Base-by-base conservation (phyloP, 2,113 vertebrate genomes). In the Prionailurus bengalensis region DNA sequence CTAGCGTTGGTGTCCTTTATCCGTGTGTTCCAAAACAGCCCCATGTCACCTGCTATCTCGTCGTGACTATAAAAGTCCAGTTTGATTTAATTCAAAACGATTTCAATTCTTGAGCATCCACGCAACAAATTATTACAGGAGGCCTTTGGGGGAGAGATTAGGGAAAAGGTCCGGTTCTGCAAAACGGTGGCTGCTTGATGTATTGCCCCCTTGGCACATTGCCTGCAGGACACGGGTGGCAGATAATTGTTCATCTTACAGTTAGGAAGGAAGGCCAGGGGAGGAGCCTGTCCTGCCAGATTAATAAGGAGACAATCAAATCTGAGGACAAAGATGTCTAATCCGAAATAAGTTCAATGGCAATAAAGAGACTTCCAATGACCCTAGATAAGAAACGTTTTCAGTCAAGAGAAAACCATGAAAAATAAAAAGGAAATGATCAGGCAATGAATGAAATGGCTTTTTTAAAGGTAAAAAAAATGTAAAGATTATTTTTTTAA, bases 1-100 rank as follows among this genome's bases (percentile, higher is more conserved):
- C 17, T 19, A 55, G 42, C 10, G 48, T 29, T 7, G 19, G 42
- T 33, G 17, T 31, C 9, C 65, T 89, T 82, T 58, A 61, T 39
- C 68, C 16, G 5, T 29, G 48, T 7, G 23, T 29, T 66, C 27
- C 89, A n/a, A 36, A 94, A 80, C 0, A 74, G 55, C 16, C 45
- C 16, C 4, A 3, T 51, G 17, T 11, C 12, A 36, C 36, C 78
- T 73, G 36, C 95, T 51, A 70, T 76, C 76, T 42, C 15, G 29
- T 4, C 48, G 21, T 51, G 71, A 73, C 27, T 80, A 12, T 85
- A 63, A 76, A 91, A 66, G 78, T 63, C 93, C 29, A 68, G 27
- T 68, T 84, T 90, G 70, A 79, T 42, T 89, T 82, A 42, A 95
- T 92, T 92, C 17, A 63, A 92, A 90, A 58, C 58, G 80, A 80